phyloP scores from a whole-genome alignment of 2,888 invertebrate genomes.

The Andricus quercusramuli region DNA sequence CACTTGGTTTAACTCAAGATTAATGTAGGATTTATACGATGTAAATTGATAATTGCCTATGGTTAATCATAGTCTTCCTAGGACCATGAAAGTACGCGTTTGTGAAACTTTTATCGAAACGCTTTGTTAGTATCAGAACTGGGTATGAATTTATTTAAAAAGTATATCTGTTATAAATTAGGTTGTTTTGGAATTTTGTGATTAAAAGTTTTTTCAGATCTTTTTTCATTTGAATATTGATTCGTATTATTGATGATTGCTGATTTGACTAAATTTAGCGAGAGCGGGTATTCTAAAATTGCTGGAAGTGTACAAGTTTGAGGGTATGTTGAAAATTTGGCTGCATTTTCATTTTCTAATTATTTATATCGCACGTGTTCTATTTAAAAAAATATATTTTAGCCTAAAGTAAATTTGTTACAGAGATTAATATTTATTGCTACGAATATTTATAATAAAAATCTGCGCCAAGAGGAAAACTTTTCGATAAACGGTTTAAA shows the following conservation, averaged over 20 bases:
- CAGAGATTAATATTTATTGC: background rate
- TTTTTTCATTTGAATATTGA: background rate
- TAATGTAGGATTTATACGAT: constrained; percentile 33
- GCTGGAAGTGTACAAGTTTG: background rate
- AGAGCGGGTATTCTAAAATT: background rate
- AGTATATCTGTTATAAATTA: background rate
- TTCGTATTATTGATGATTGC: background rate
- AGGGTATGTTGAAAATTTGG: background rate
- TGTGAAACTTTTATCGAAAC: constrained; percentile 12
- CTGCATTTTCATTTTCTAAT: background rate
- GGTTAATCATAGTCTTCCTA: constrained; percentile 78
- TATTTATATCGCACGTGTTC: background rate
- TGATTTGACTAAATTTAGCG: background rate
- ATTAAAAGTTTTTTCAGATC: constrained; percentile 33
- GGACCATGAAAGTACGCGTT: constrained; percentile 56
- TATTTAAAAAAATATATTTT: background rate
- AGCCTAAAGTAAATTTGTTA: background rate
- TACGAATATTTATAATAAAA: background rate
- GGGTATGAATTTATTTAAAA: background rate
- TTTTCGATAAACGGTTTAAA: background rate
- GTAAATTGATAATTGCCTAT: constrained; percentile 70
- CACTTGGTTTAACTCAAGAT: constrained; percentile 27
- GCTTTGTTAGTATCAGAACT: constrained; percentile 23
- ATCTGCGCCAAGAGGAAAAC: background rate
- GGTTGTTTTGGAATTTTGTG: background rate